Base-by-base conservation (phyloP, 2,797 vertebrate species). In the Nannoperca australis region DNA sequence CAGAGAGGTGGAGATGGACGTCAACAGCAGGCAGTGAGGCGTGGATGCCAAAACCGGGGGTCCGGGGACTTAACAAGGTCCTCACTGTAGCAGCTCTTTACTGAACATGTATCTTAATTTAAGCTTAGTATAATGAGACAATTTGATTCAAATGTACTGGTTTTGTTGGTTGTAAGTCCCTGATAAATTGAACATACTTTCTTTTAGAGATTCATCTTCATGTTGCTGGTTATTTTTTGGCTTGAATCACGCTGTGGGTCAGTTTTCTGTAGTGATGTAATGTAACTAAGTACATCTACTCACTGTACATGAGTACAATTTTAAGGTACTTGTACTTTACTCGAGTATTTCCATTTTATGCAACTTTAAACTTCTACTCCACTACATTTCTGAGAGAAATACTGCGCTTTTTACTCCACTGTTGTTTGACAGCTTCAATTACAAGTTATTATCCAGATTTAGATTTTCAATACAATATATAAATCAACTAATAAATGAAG, bases 231-330 rank as follows among this genome's bases (percentile, higher is more conserved):
- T 68, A 32, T 58, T 78, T 78, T 71, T 81, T 44, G 53, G 56
- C 30, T 64, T 66, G 11, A 67, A 44, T 65, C 36, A 12, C 51
- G 49, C 56, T 70, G 45, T 56, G 30, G 60, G 56, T 84, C 45
- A 30, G 15, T 73, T 56, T 67, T 71, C 42, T 73, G 67, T 14
- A 45, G 18, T 47, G 18, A 3, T 20, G 45, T 3, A 9, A 20
- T 20, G 45, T 47, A 20, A 47, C 7, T 47, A 47, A 47, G 18
- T 47, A 47, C 3, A 40, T 40, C 13, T 13, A 40, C 18, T 47
- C 14, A 42, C 14, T 44, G 45, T 20, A 18, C 5, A 5, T 32
- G 6, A 32, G 32, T 32, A 32, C 32, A 32, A 32, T 32, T 32
- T 32, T 32, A 6, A 5, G 32, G 5, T 32, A 32, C 6, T 32